A percentile compares a stretch with the other conserved stretches of the same genome.
These are phyloP conservation scores for Halictus ligatus DNA, from an alignment of 2,888 invertebrate species.

Conservation along the genomic window DNA sequence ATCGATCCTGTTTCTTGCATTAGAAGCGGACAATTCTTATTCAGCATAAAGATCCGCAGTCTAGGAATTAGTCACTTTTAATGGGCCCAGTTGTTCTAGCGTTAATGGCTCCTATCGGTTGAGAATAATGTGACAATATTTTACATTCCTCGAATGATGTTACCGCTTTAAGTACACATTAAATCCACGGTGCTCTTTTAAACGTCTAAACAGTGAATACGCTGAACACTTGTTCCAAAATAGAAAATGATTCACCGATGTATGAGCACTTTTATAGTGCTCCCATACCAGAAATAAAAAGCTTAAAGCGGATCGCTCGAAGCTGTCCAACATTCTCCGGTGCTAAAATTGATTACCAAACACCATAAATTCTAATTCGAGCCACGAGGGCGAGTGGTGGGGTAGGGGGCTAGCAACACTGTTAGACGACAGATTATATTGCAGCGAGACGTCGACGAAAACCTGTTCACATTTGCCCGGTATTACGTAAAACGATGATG, in stretches of 20 bases:
- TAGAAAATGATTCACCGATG: not conserved
- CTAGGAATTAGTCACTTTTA: not conserved
- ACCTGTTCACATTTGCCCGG: conserved; percentile 31
- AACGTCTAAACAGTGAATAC: not conserved
- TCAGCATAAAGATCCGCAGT: not conserved
- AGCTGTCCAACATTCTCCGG: not conserved
- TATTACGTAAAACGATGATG: conserved; percentile 35
- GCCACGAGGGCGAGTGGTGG: not conserved
- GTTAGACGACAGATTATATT: conserved; percentile 9
- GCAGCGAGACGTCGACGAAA: conserved; percentile 4
- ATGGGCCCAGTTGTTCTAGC: not conserved
- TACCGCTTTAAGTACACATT: not conserved
- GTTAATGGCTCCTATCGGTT: not conserved
- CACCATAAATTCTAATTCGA: conserved; percentile 6
- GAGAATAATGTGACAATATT: not conserved
- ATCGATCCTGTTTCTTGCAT: no score
- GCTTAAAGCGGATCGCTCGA: not conserved
- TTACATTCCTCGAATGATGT: not conserved
- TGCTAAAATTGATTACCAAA: not conserved
- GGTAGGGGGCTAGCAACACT: not conserved
- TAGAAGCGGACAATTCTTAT: no score
- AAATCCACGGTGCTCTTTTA: not conserved
- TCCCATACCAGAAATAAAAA: not conserved
- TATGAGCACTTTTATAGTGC: not conserved
- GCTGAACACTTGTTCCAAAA: not conserved